Conservation (phyloP, 2,797 vertebrate species). For the Spea hammondii region DNA sequence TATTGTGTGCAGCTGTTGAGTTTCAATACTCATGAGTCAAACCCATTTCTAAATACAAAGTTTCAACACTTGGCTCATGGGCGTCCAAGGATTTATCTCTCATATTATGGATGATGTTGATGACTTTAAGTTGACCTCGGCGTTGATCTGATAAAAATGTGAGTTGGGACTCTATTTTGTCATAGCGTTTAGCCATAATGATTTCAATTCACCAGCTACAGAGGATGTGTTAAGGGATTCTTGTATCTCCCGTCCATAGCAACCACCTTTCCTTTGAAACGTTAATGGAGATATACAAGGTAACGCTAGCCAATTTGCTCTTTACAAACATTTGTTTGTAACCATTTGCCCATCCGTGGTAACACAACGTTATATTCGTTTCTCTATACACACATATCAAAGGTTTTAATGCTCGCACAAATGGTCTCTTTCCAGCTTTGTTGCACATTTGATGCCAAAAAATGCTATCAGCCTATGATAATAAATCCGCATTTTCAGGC, state of each 20-base stretch:
- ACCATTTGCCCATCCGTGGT: too few relatives aligned
- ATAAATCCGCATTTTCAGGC: neutral
- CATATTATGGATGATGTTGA: neutral
- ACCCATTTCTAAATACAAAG: neutral
- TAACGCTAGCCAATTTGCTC: neutral
- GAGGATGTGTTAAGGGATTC: neutral
- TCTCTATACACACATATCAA: neutral
- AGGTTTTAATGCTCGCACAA: neutral
- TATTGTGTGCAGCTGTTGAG: neutral
- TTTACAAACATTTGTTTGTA: neutral
- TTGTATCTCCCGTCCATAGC: neutral
- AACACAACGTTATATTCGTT: neutral
- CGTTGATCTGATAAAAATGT: neutral
- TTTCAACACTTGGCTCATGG: neutral
- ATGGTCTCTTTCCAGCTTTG: neutral
- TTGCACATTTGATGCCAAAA: neutral
- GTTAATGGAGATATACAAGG: neutral
- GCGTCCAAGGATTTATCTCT: neutral
- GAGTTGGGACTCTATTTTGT: neutral
- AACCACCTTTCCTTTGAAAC: neutral
- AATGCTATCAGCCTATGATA: conserved; percentile 7
- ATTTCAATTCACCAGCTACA: neutral
- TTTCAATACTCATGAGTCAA: neutral
- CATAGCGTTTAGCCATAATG: neutral
- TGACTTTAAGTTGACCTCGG: neutral